Evolutionary conservation across 1,140 invertebrate genomes (phyloP).

Genomic region (Adelges cooleyi): DNA sequence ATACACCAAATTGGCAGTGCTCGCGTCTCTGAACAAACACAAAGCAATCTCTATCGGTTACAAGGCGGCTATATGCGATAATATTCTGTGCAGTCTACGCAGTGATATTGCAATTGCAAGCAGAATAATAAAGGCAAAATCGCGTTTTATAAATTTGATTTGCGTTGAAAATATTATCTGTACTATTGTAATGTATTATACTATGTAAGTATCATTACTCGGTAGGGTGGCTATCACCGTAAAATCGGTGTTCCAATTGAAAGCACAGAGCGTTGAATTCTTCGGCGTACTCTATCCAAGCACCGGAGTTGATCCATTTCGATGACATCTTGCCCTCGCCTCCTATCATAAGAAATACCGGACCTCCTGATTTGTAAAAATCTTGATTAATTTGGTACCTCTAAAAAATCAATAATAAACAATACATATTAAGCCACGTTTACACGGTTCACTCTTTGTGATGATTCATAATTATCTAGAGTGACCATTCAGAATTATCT

Average conservation of each 20-base stretch:
- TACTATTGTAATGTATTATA: no score
- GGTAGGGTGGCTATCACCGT: slow-evolving; percentile 85
- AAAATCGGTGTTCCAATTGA: slow-evolving; percentile 82
- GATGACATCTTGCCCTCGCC: slow-evolving; percentile 58
- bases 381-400: slow-evolving; percentile 66
- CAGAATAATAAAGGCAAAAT: no score
- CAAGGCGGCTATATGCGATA: no score
- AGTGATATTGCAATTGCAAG: no score
- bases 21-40: slow-evolving; percentile 50
- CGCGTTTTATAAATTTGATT: no score
- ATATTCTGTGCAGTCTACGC: no score
- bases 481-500: no score
- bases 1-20: slow-evolving; percentile 62
- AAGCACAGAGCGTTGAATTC: slow-evolving; percentile 70
- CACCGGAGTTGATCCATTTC: slow-evolving; percentile 71
- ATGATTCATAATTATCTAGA: no score
- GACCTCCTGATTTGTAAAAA: slow-evolving; percentile 56
- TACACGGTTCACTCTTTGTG: no score
- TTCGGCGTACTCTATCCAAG: slow-evolving; percentile 72
- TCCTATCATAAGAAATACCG: slow-evolving; percentile 81
- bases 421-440: no score
- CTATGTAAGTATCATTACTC: slow-evolving; percentile 40
- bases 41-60: no score
- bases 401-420: slow-evolving; percentile 40
- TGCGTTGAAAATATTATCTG: no score